phyloP scores from a whole-genome alignment of 2,113 vertebrate genomes.

The Gavia stellata region DNA sequence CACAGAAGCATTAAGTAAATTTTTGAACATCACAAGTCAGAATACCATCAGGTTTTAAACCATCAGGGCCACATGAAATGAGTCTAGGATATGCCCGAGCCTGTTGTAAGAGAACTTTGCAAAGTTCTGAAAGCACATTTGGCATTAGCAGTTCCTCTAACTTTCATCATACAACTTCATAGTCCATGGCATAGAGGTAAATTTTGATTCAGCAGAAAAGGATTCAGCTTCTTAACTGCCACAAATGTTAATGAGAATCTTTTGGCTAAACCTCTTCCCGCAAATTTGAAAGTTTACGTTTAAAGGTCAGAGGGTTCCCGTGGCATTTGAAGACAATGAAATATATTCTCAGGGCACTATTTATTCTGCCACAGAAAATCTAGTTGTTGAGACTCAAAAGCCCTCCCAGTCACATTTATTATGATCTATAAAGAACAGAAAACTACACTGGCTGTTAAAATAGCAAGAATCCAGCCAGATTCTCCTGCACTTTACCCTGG shows the following conservation, averaged over 20 bases:
- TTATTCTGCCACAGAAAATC: neutral
- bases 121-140: neutral
- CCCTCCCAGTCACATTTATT: neutral
- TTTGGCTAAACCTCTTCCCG: neutral
- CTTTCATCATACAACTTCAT: neutral
- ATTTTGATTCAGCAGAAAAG: neutral
- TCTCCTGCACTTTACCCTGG: neutral
- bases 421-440: neutral
- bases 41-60: neutral
- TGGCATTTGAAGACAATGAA: constrained; percentile 15
- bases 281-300: constrained; percentile 34
- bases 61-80: neutral
- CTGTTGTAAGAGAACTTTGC: neutral
- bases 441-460: neutral
- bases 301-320: neutral
- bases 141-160: neutral
- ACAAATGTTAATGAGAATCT: neutral
- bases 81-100: neutral
- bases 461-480: neutral
- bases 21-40: neutral
- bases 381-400: neutral
- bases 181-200: neutral
- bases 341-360: neutral
- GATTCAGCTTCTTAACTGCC: neutral
- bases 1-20: neutral